A percentile compares a stretch with the other conserved stretches of the same genome.
These are phyloP conservation scores for Gymnobelideus leadbeateri DNA, from an alignment of 2,113 vertebrate species.

Conservation along the genomic window DNA sequence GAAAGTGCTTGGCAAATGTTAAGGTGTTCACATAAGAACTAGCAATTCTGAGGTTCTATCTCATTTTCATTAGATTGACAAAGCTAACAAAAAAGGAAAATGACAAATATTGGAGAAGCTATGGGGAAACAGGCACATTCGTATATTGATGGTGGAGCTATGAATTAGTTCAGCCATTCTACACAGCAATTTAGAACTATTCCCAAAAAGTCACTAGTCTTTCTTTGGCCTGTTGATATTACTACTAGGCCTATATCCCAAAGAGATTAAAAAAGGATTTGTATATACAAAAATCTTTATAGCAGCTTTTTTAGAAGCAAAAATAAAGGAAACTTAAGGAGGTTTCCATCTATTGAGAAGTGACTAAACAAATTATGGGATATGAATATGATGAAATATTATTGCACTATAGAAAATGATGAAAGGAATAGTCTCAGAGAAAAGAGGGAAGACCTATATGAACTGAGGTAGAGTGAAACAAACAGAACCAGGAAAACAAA, in stretches of 20 bases:
- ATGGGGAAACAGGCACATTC: neutral
- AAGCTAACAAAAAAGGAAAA: neutral
- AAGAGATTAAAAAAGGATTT: neutral
- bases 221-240: neutral
- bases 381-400: neutral
- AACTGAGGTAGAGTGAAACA: neutral
- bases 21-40: neutral
- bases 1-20: neutral
- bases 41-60: neutral
- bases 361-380: neutral
- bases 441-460: neutral
- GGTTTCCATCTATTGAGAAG: neutral
- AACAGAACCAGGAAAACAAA: neutral
- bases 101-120: neutral
- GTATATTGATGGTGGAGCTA: neutral
- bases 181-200: neutral
- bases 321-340: neutral
- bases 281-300: neutral
- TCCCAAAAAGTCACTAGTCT: neutral
- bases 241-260: neutral
- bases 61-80: neutral
- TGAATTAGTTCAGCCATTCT: neutral
- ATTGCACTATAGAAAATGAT: neutral
- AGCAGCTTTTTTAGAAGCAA: neutral
- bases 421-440: neutral